Evolutionary conservation across 2,797 vertebrate species (phyloP), one percentile per base, ranked within the genome.

Genomic region (Halcyon chelicuti): DNA sequence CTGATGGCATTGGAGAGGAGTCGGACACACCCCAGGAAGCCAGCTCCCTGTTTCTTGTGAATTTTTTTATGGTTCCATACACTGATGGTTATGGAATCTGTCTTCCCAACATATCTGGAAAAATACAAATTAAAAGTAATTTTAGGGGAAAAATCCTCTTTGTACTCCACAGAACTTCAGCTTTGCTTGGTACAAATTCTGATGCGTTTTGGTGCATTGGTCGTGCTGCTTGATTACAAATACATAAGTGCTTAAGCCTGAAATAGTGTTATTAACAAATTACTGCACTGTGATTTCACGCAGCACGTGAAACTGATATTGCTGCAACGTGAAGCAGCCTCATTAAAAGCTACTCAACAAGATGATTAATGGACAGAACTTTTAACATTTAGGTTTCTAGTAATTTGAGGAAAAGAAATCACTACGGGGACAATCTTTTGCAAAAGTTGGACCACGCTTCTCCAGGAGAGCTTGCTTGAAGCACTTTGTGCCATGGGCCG

Each of bases 51-150:
- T 89, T 99, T 99, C 98, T 99, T 99, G 97, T 99, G 99, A 96
- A 99, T 99, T 98, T 99, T 99, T 98, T 99, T 99, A 97, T 99
- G 99, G 98, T 99, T 99, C 99, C 99, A 99, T 96, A 99, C 98
- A 23, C 99, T 99, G 98, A 99, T 99, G 94, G 99, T 99, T 98
- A 99, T 99, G 65, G 99, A 99, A 98, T 99, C 99, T 2, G 99
- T 99, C 97, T 99, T 99, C 78, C 99, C 99, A 90, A 99, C 99
- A 47, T 99, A 99, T 93, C 99, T 99, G 96, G 94, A 92, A 96
- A 78, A 74, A 97, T 8, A 93, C 12, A 72, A 39, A 84, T 71
- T 31, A 47, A 55, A 86, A 90, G 46, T 47, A 14, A 76, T 65
- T 91, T 92, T 74, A 95, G 82, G 10, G 37, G 78, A 62, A 57